Conservation (phyloP, 2,797 vertebrate species). For the Sebastes dallii region DNA sequence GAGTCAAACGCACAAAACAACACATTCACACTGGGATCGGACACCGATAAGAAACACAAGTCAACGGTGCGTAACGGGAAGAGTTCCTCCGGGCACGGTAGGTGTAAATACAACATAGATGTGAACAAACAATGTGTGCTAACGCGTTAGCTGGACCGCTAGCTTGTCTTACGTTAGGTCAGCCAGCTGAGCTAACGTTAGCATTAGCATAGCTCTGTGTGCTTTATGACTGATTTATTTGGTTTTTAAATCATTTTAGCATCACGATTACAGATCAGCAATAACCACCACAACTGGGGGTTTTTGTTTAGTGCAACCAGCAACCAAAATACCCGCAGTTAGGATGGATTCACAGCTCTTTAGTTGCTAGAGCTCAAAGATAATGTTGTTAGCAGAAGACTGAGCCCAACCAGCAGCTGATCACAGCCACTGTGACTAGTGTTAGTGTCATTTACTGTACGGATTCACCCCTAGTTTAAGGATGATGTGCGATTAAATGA, state of each 20-base stretch:
- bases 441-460: not conserved
- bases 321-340: not conserved
- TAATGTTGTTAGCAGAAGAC: slow-evolving; percentile 14
- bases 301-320: rapidly evolving
- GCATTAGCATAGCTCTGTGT: slow-evolving; percentile 38
- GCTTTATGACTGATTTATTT: not conserved
- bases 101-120: slow-evolving; percentile 20
- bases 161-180: slow-evolving; percentile 25
- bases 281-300: no score
- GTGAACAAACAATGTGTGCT: slow-evolving; percentile 66
- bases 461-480: not conserved
- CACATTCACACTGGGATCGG: not conserved
- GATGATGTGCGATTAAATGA: no score
- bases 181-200: slow-evolving; percentile 41
- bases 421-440: not conserved
- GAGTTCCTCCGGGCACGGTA: slow-evolving; percentile 31
- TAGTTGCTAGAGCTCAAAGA: not conserved
- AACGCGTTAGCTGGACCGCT: slow-evolving; percentile 60
- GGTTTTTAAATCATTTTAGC: not conserved
- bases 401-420: not conserved
- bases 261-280: not conserved
- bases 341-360: not conserved
- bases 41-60: rapidly evolving
- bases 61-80: not conserved
- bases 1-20: slow-evolving; percentile 6